These are phyloP conservation scores for Paragorgia papillata DNA, from an alignment of 92 coral and sea anemone species.

Conservation along the genomic window DNA sequence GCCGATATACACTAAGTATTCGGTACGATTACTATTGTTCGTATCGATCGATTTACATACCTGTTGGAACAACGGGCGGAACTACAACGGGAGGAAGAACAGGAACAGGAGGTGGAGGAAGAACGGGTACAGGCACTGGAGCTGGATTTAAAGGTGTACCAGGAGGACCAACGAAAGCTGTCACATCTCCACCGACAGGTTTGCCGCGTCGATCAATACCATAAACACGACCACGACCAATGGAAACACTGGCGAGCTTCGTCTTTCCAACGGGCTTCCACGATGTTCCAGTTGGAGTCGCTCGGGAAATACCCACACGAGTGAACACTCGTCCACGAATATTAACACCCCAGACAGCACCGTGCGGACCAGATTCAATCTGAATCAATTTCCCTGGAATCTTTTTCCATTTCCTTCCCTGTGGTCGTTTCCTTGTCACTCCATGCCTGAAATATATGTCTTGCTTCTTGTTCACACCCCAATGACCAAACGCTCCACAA, in stretches of 20 bases:
- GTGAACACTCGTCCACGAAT: conserved; percentile 17
- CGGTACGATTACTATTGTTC: no score
- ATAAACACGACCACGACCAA: conserved; percentile 1
- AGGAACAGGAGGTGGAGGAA: conserved; percentile 15
- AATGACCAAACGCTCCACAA: conserved; percentile 20
- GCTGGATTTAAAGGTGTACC: neutral
- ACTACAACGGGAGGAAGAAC: no score
- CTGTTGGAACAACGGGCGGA: no score
- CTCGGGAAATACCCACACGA: conserved; percentile 6
- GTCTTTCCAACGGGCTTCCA: conserved; percentile 6
- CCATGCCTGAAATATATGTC: conserved; percentile 24
- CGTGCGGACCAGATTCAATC: conserved; percentile 46
- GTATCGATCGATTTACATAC: no score
- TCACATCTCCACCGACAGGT: neutral
- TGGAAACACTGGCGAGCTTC: neutral
- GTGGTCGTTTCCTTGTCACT: neutral
- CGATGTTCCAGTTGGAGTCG: neutral
- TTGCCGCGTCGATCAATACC: conserved; percentile 3
- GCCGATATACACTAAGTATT: no score
- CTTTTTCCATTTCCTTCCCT: conserved; percentile 6
- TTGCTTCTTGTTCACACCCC: conserved; percentile 17
- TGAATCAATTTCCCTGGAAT: conserved; percentile 19
- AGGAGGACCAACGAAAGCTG: neutral
- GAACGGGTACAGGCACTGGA: no score
- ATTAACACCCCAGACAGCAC: conserved; percentile 43